Conservation (phyloP, 2,113 vertebrate species). For the Sciurus niger region DNA sequence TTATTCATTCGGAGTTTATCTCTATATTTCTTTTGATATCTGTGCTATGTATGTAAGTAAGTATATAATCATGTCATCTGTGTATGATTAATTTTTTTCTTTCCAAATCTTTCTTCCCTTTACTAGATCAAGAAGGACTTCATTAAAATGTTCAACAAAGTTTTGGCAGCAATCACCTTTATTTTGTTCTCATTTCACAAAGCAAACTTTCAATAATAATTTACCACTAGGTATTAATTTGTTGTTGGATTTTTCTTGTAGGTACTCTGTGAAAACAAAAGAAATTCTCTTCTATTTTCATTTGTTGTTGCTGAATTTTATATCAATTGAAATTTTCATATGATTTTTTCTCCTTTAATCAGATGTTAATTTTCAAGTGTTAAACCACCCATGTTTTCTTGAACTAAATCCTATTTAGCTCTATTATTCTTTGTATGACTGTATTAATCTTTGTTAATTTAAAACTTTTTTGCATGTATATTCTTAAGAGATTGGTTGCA, state of each 20-base stretch:
- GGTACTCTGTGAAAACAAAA: no score
- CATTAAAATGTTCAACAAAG: no score
- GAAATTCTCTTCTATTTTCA: no score
- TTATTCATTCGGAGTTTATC: slow-evolving; percentile 1
- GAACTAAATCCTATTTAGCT: background rate
- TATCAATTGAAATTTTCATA: no score
- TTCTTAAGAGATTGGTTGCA: background rate
- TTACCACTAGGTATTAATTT: no score
- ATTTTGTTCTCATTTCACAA: no score
- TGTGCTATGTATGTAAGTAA: background rate
- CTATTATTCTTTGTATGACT: background rate
- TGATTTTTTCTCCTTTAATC: background rate
- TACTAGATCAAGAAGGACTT: no score
- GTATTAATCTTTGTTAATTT: background rate
- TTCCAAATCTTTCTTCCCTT: background rate
- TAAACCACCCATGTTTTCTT: background rate
- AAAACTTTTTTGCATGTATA: background rate
- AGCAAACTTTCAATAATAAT: no score
- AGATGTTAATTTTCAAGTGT: background rate
- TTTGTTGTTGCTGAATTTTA: no score
- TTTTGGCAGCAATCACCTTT: no score
- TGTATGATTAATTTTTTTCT: background rate
- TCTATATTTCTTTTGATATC: background rate
- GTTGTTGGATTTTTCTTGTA: no score
- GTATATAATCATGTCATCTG: background rate